Conservation (phyloP, 2,113 vertebrate species). For the Pseudonaja textilis region DNA sequence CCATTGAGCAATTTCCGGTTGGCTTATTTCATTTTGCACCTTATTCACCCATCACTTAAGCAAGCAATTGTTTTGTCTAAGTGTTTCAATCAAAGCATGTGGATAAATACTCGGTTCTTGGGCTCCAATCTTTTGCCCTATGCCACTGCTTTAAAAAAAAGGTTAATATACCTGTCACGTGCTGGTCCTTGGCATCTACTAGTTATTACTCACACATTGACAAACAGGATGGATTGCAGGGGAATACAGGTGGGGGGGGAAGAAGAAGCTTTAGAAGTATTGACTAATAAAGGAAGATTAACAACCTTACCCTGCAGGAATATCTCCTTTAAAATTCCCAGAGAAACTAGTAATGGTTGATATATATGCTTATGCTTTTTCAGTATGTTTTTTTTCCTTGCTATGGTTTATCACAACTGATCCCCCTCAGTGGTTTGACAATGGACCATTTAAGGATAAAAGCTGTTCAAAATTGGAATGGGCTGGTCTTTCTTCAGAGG, state of each 20-base stretch:
- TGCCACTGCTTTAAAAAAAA: slow-evolving; percentile 17
- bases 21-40: not conserved
- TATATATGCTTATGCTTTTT: slow-evolving; percentile 11
- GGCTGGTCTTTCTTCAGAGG: not conserved
- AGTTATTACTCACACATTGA: not conserved
- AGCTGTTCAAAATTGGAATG: not conserved
- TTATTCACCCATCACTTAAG: not conserved
- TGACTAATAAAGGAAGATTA: slow-evolving; percentile 39
- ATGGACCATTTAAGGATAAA: not conserved
- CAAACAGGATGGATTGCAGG: not conserved
- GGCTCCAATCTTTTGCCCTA: not conserved
- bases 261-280: slow-evolving; percentile 28
- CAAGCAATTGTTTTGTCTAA: not conserved
- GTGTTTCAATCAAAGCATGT: not conserved
- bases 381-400: not conserved
- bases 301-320: slow-evolving; percentile 15
- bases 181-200: not conserved
- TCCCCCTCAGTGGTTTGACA: not conserved
- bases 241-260: not conserved
- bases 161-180: slow-evolving; percentile 9
- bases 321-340: slow-evolving; percentile 19
- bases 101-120: not conserved
- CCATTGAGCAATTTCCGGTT: not conserved
- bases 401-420: slow-evolving; percentile 1
- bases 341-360: not conserved